These are phyloP conservation scores for Porites lutea DNA, from an alignment of 64 coral and sea anemone species.

Conservation along the genomic window DNA sequence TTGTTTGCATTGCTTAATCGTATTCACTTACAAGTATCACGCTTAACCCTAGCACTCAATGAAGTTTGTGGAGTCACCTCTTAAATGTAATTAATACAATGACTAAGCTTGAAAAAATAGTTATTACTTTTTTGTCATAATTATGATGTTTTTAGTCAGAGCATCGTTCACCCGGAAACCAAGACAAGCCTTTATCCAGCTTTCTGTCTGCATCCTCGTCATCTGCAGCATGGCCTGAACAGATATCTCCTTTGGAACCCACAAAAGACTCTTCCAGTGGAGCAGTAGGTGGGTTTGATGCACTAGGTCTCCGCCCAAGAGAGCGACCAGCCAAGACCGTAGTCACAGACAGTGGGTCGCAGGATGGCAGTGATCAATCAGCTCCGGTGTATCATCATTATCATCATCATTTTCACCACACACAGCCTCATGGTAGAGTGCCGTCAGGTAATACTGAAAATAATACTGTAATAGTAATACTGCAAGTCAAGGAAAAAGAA, in stretches of 20 bases:
- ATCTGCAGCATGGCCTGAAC: slow-evolving; percentile 76
- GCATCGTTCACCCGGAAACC: not conserved
- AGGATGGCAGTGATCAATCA: slow-evolving; percentile 60
- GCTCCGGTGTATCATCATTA: slow-evolving; percentile 94
- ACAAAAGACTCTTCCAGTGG: slow-evolving; percentile 47
- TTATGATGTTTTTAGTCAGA: not conserved
- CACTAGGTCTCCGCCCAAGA: slow-evolving; percentile 78
- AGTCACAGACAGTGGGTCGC: slow-evolving; percentile 22
- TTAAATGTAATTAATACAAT: too few species aligned
- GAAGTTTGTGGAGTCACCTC: too few species aligned
- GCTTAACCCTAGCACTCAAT: too few species aligned
- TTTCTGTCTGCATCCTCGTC: slow-evolving; percentile 57
- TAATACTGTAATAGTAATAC: too few species aligned
- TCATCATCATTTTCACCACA: slow-evolving; percentile 95
- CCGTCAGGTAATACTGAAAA: not conserved
- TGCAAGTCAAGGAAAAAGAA: too few species aligned
- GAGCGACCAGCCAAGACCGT: not conserved
- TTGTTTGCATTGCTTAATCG: too few species aligned
- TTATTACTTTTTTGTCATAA: too few species aligned
- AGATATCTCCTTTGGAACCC: slow-evolving; percentile 88
- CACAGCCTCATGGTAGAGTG: slow-evolving; percentile 18
- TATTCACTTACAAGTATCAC: not conserved
- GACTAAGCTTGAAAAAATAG: too few species aligned
- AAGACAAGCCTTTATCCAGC: slow-evolving; percentile 52
- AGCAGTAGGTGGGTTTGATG: slow-evolving; percentile 48